These are phyloP conservation scores for Eublepharis macularius DNA, from an alignment of 2,113 vertebrate genomes.

Conservation along the genomic window DNA sequence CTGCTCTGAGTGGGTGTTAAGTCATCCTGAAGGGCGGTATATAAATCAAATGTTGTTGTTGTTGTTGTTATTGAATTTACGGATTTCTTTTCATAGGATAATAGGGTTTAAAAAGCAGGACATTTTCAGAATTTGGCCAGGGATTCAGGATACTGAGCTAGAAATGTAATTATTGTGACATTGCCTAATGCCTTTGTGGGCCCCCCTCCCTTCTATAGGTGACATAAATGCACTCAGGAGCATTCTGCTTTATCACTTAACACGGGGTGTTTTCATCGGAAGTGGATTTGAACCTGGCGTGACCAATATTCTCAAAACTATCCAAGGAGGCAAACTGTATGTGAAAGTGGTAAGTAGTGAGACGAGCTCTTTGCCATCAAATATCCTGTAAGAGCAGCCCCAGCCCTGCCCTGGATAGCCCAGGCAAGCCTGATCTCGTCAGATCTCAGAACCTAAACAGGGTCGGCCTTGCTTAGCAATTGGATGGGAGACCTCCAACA, in stretches of 20 bases:
- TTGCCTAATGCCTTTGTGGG: neutral
- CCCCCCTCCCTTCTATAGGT: slow-evolving; percentile 71
- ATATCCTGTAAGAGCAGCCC: neutral
- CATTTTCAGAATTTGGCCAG: neutral
- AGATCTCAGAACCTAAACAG: too few species aligned
- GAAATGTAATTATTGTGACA: too few species aligned
- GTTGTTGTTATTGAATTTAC: neutral
- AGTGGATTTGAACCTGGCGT: slow-evolving; percentile 92
- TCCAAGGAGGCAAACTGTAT: slow-evolving; percentile 89
- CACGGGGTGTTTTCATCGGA: slow-evolving; percentile 86
- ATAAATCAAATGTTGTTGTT: too few species aligned
- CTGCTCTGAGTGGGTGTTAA: too few species aligned
- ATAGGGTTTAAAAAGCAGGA: neutral
- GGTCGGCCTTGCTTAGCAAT: too few species aligned
- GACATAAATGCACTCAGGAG: slow-evolving; percentile 88
- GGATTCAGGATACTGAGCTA: neutral
- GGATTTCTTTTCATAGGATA: neutral
- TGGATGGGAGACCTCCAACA: too few species aligned
- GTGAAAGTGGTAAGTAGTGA: slow-evolving; percentile 84
- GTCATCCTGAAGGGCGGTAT: too few species aligned
- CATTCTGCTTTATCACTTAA: slow-evolving; percentile 93
- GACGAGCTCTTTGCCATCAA: neutral
- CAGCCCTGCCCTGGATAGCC: too few species aligned
- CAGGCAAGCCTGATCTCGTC: too few species aligned
- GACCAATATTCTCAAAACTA: slow-evolving; percentile 92